Percentiles rank a stretch among this genome's conserved stretches.
Evolutionary conservation across 1,140 invertebrate species (phyloP).

Genomic region (Colletes latitarsis): DNA sequence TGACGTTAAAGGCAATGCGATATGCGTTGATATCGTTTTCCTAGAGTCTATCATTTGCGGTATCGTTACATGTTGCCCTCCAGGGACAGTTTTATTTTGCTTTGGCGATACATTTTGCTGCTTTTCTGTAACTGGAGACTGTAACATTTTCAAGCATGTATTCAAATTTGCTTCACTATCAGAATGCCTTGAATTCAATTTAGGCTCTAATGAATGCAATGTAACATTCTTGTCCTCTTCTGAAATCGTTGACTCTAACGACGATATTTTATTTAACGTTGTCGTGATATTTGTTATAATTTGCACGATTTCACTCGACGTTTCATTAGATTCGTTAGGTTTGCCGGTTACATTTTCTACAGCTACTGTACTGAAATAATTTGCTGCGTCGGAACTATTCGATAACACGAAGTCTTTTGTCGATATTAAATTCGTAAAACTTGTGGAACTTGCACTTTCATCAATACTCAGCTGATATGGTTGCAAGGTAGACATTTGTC

Average conservation of each 20-base stretch:
- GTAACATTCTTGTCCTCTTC: background rate
- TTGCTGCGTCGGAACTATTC: background rate
- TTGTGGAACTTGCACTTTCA: background rate
- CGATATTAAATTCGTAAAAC: background rate
- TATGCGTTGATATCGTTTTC: background rate
- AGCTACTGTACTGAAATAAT: background rate
- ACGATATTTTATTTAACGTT: background rate
- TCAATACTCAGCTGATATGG: too few species aligned
- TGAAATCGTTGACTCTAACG: background rate
- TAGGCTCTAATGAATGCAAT: background rate
- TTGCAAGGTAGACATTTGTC: background rate
- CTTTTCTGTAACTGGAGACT: background rate
- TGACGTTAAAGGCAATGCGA: conserved; percentile 24
- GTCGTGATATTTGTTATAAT: too few species aligned
- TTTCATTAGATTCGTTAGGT: background rate
- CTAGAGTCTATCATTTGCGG: background rate
- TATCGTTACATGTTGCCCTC: background rate
- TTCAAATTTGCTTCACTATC: background rate
- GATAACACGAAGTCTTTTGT: background rate
- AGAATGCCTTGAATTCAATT: background rate
- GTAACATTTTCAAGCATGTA: background rate
- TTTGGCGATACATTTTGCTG: background rate
- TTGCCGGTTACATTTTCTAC: background rate
- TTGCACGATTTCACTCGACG: background rate
- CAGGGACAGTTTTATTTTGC: background rate